These are phyloP conservation scores for Harpagoxenus sublaevis DNA, from an alignment of 2,888 invertebrate genomes.

Conservation along the genomic window DNA sequence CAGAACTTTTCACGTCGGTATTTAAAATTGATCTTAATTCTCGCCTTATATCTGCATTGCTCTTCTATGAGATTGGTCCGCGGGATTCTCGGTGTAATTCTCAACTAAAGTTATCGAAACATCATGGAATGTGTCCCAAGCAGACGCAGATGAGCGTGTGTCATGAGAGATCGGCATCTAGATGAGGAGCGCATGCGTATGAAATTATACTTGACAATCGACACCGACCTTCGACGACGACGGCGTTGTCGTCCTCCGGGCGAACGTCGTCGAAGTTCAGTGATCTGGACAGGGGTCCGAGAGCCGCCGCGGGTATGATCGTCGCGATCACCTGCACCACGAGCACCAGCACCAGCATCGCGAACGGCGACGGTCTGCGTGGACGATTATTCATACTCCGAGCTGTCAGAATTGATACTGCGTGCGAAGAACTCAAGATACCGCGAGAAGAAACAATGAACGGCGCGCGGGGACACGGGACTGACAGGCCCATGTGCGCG, in stretches of 20 bases:
- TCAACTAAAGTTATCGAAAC: not conserved
- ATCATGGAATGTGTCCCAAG: not conserved
- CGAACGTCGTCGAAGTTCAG: slow-evolving; percentile 37
- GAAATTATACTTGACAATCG: not conserved
- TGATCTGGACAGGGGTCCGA: slow-evolving; percentile 39
- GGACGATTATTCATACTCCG: slow-evolving; percentile 34
- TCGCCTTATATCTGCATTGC: not conserved
- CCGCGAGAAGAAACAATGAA: slow-evolving; percentile 21
- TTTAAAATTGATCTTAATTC: not conserved
- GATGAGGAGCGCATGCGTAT: not conserved
- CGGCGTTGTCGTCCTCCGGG: slow-evolving; percentile 67
- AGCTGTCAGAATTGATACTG: slow-evolving; percentile 9
- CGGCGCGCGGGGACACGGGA: slow-evolving; percentile 55
- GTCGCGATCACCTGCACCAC: slow-evolving; percentile 41
- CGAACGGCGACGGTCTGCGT: slow-evolving; percentile 45
- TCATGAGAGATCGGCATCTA: not conserved
- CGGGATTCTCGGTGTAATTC: not conserved
- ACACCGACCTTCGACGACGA: slow-evolving; percentile 79
- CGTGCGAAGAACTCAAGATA: not conserved
- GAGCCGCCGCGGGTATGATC: slow-evolving; percentile 17
- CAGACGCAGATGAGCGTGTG: not conserved
- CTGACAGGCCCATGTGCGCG: slow-evolving; percentile 56
- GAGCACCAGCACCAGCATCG: slow-evolving; percentile 64
- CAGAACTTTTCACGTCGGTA: not conserved
- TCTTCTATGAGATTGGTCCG: not conserved